These are phyloP conservation scores for Tribolium castaneum DNA, from an alignment of 1,140 invertebrate species.

Conservation along the genomic window DNA sequence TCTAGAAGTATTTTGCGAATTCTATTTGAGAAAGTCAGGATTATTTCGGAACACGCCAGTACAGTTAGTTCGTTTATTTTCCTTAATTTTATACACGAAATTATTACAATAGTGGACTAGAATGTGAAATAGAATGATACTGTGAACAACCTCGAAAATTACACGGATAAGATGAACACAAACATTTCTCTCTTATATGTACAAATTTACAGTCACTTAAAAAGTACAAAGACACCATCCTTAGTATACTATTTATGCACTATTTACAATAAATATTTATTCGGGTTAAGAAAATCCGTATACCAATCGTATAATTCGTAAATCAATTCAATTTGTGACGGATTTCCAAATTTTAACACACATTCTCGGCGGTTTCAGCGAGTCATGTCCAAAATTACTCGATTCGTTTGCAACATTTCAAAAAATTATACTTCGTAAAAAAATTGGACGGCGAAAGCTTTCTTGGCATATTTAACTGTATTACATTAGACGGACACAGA, in stretches of 20 bases:
- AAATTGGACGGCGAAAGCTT: neutral
- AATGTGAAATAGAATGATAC: slow-evolving; percentile 37
- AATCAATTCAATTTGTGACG: slow-evolving; percentile 49
- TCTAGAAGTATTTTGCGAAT: slow-evolving; percentile 25
- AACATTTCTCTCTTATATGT: slow-evolving; percentile 27
- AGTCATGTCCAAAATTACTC: neutral
- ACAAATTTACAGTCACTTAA: slow-evolving; percentile 40
- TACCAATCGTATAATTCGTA: slow-evolving; percentile 56
- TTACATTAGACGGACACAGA: neutral
- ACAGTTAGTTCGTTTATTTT: slow-evolving; percentile 45
- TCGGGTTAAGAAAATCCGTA: slow-evolving; percentile 48
- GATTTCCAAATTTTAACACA: slow-evolving; percentile 41
- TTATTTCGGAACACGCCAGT: slow-evolving; percentile 9
- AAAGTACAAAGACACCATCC: slow-evolving; percentile 41
- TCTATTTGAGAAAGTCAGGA: slow-evolving; percentile 18
- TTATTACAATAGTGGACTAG: slow-evolving; percentile 42
- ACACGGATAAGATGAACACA: slow-evolving; percentile 41
- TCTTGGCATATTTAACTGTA: neutral
- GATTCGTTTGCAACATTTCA: neutral
- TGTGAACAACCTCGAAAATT: slow-evolving; percentile 42
- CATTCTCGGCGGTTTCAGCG: neutral
- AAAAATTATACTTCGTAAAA: neutral
- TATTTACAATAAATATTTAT: slow-evolving; percentile 29
- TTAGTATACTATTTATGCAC: slow-evolving; percentile 28
- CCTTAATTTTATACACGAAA: slow-evolving; percentile 40